A percentile compares a stretch with the other conserved stretches of the same genome.
phyloP scores from a whole-genome alignment of 2,888 invertebrate genomes.

The Orthosia gothica region DNA sequence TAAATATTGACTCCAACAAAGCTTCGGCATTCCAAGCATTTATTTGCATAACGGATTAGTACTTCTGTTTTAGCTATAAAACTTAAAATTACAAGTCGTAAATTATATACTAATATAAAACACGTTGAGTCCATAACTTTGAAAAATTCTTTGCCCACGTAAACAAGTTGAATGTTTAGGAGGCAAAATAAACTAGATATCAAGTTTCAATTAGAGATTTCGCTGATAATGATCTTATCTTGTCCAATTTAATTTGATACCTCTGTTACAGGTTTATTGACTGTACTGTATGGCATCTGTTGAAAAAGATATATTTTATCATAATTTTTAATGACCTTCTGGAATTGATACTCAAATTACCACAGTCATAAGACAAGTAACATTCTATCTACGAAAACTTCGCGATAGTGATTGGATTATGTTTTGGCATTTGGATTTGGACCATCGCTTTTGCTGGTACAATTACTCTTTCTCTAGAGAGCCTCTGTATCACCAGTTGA shows the following conservation, averaged over 20 bases:
- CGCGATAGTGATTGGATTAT: too few relatives aligned
- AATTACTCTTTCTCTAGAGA: too few relatives aligned
- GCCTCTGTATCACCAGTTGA: too few relatives aligned
- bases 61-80: slow-evolving; percentile 49
- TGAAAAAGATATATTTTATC: background rate
- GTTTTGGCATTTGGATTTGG: too few relatives aligned
- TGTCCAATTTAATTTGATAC: slow-evolving; percentile 66
- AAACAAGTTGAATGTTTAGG: slow-evolving; percentile 54
- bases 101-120: slow-evolving; percentile 63
- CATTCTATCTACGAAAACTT: too few relatives aligned
- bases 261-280: slow-evolving; percentile 29
- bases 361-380: too few relatives aligned
- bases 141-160: slow-evolving; percentile 65
- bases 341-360: background rate
- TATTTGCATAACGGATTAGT: slow-evolving; percentile 52
- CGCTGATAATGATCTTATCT: slow-evolving; percentile 72
- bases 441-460: too few relatives aligned
- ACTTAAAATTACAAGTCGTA: slow-evolving; percentile 52
- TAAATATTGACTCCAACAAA: slow-evolving; percentile 38
- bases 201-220: slow-evolving; percentile 83
- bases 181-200: slow-evolving; percentile 73
- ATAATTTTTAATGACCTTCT: background rate
- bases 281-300: background rate
- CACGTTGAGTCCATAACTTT: slow-evolving; percentile 51
- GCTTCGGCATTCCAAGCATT: slow-evolving; percentile 28